These are phyloP conservation scores for Labeo rohita DNA, from an alignment of 2,113 vertebrate genomes.

Conservation along the genomic window DNA sequence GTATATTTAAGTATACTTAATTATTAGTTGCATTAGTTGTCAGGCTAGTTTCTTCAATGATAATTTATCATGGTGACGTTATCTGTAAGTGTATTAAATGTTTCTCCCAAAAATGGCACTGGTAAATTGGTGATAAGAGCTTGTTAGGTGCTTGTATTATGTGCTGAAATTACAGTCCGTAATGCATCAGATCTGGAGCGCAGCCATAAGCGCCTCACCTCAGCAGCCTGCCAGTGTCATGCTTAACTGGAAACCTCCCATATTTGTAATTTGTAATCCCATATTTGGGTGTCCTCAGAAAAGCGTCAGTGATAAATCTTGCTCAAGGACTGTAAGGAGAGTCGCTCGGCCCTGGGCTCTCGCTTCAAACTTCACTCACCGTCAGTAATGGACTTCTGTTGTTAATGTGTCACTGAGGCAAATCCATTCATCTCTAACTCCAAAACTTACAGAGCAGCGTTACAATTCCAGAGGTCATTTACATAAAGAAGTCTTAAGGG, in stretches of 20 bases:
- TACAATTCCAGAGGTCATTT: background rate
- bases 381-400: constrained; percentile 51
- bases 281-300: constrained; percentile 55
- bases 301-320: constrained; percentile 51
- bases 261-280: constrained; percentile 53
- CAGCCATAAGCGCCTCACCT: background rate
- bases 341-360: constrained; percentile 30
- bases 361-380: constrained; percentile 37
- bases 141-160: background rate
- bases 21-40: background rate
- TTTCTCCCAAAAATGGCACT: background rate
- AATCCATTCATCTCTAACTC: background rate
- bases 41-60: background rate
- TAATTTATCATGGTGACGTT: background rate
- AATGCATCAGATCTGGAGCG: background rate
- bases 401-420: background rate
- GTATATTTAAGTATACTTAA: background rate
- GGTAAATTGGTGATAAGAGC: background rate
- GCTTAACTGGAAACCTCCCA: constrained; percentile 41
- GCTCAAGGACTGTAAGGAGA: constrained; percentile 50
- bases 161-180: background rate
- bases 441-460: background rate
- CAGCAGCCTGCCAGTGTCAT: constrained; percentile 9
- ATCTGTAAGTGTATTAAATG: background rate
- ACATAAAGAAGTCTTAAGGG: background rate